Percentiles rank a stretch among this genome's conserved stretches.
Conservation (phyloP, 2,888 invertebrate genomes). For the Pasiphila rectangulata region DNA sequence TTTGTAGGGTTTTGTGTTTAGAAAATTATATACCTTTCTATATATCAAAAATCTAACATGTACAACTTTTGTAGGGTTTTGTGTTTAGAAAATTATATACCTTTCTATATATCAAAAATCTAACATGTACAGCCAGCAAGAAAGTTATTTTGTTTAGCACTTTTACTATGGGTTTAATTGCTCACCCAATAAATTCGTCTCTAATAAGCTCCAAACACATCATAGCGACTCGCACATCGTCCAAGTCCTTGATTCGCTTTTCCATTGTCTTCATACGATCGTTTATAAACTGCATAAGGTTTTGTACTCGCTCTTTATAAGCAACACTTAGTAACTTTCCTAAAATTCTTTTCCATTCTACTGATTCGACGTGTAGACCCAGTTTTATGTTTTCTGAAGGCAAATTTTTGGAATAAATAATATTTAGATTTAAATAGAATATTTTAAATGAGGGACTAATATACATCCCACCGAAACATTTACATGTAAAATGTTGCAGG, state of each 20-base stretch:
- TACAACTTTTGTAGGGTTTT: no score
- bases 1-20: no score
- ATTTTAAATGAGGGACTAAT: no score
- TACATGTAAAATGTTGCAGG: no score
- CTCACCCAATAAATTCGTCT: conserved; percentile 86
- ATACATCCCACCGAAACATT: no score
- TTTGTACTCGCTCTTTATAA: conserved; percentile 85
- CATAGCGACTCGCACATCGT: conserved; percentile 91
- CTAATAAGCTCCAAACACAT: conserved; percentile 87
- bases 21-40: no score
- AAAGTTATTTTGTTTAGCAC: not conserved
- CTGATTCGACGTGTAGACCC: conserved; percentile 86
- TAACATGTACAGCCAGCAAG: no score
- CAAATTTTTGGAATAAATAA: not conserved
- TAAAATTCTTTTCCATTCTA: conserved; percentile 88
- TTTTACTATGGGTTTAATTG: not conserved
- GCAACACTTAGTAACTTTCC: conserved; percentile 85
- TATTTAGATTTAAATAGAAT: no score
- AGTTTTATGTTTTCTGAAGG: conserved; percentile 82
- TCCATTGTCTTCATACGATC: conserved; percentile 86
- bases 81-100: no score
- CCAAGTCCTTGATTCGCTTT: conserved; percentile 87
- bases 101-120: no score
- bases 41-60: no score
- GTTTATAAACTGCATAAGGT: conserved; percentile 88